Evolutionary conservation across 92 coral and sea anemone species (phyloP).

Genomic region (Virgularia gustaviana): DNA sequence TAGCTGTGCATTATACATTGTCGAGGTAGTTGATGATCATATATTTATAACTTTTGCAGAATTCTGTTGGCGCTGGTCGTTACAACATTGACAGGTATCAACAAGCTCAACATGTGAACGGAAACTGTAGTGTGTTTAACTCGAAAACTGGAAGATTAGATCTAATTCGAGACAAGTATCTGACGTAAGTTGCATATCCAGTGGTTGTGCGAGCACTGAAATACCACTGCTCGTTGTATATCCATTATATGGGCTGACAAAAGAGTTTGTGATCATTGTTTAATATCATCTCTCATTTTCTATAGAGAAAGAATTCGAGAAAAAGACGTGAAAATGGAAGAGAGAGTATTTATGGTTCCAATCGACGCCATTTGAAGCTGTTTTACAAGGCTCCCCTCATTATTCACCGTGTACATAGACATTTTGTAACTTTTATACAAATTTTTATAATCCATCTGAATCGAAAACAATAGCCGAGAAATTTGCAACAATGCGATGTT

Average conservation of each 20-base stretch:
- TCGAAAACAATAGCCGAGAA: no score
- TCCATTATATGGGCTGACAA: background rate
- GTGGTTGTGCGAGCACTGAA: background rate
- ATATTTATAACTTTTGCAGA: constrained; percentile 62
- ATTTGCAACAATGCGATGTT: no score
- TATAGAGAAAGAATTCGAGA: constrained; percentile 83
- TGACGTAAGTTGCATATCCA: constrained; percentile 91
- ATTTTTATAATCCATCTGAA: no score
- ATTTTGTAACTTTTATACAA: no score
- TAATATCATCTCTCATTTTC: no score
- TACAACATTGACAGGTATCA: constrained; percentile 71
- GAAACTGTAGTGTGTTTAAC: constrained; percentile 77
- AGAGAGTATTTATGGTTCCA: constrained; percentile 89
- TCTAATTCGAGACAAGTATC: constrained; percentile 79
- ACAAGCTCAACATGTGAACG: constrained; percentile 85
- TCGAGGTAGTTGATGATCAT: no score
- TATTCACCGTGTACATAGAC: no score
- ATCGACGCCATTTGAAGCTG: constrained; percentile 55
- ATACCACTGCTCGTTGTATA: background rate
- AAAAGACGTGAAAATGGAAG: constrained; percentile 70
- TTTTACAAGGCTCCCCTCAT: no score
- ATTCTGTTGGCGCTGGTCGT: constrained; percentile 99
- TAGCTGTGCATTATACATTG: no score
- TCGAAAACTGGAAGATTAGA: constrained; percentile 79
- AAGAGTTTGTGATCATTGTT: background rate